Base-by-base conservation (phyloP, 2,888 invertebrate genomes). In the Platerodrilus igneus region DNA sequence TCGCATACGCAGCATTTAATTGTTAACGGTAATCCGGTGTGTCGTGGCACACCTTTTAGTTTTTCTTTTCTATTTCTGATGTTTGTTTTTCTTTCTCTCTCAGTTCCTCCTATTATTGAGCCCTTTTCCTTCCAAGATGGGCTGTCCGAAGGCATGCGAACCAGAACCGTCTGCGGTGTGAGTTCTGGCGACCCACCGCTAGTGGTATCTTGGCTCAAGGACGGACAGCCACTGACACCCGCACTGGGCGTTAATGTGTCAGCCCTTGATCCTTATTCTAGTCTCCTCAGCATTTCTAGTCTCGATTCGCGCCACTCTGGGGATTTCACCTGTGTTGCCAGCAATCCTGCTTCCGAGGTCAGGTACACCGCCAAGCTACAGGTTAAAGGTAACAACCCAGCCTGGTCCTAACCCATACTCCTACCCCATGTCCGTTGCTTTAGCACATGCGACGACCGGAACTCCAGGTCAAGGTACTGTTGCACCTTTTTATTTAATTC, bases 41-140 rank as follows among this genome's bases (percentile, higher is more conserved):
- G 64, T 69, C 66, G 63, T 59, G 62, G 53, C 63, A 60, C 63
- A 63, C 60, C 64, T 59, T 58, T 58, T 49, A 52, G 26, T 50
- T 47, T 41, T 68, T 68, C 68, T 72, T 70, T 71, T 72, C 72
- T 72, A 68, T 73, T 66, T 72, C 73, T 74, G 71, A 73, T 73
- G 72, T 73, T 71, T 73, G 71, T 74, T 73, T 75, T 71, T 67
- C 62, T 66, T n/a, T 62, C 60, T 66, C 63, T 66, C 63, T 64
- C 81, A 85, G 85, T 85, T 77, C 85, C 85, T 72, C 85, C 85
- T 73, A 82, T 81, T 75, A 84, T 86, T 78, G 83, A 83, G 77
- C 83, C 85, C 73, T 85, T 86, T 79, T 78, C 77, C 75, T 85
- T 85, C 75, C 81, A 83, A 79, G 84, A 83, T 73, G 83, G 83